Evolutionary conservation across 2,113 vertebrate genomes (phyloP).

Genomic region (Lycaon pictus): DNA sequence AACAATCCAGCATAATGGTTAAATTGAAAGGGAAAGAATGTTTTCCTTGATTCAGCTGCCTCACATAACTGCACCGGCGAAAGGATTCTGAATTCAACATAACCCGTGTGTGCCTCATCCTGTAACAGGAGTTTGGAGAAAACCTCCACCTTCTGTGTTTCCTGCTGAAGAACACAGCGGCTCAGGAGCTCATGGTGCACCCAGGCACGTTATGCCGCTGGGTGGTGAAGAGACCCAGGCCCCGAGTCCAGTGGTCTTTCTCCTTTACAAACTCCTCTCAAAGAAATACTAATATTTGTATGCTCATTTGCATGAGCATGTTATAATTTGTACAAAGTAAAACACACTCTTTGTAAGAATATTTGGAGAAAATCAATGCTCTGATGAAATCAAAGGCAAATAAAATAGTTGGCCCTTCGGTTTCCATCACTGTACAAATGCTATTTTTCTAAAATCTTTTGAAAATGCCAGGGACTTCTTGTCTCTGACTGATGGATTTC

Average conservation of each 20-base stretch:
- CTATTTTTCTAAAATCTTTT: background rate
- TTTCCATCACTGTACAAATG: background rate
- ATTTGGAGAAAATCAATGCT: background rate
- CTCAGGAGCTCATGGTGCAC: background rate
- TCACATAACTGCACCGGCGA: rapidly evolving
- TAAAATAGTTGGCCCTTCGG: background rate
- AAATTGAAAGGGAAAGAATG: background rate
- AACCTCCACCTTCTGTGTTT: background rate
- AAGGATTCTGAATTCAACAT: background rate
- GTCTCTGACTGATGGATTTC: background rate
- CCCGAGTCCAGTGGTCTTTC: background rate
- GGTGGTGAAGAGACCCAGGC: background rate
- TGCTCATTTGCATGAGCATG: background rate
- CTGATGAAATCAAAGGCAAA: background rate
- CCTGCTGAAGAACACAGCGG: background rate
- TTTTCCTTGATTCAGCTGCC: background rate
- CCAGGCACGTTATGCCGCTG: background rate
- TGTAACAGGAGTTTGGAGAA: background rate
- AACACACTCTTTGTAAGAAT: background rate
- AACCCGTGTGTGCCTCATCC: background rate
- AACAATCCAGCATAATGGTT: background rate
- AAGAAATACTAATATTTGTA: constrained; percentile 45
- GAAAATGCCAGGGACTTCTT: background rate
- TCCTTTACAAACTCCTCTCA: background rate
- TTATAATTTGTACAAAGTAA: background rate